Percentiles rank a stretch among this genome's conserved stretches.
phyloP scores from a whole-genome alignment of 2,797 vertebrate species.

The Graptemys geographica region DNA sequence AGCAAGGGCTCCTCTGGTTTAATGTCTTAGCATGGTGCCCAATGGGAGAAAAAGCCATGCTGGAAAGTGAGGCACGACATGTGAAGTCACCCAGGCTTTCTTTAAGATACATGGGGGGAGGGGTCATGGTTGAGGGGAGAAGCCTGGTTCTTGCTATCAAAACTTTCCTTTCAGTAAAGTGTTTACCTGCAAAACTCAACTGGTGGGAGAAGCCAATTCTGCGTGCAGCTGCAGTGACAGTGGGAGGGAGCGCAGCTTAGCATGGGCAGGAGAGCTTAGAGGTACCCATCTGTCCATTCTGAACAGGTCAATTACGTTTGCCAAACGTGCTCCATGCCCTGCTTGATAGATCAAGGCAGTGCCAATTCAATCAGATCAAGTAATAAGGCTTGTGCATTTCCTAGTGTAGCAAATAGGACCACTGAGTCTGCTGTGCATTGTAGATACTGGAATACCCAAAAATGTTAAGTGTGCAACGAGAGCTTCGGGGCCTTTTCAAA shows the following conservation, averaged over 20 bases:
- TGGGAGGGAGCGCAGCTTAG: neutral
- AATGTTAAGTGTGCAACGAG: neutral
- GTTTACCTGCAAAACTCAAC: neutral
- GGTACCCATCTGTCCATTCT: neutral
- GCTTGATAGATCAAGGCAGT: neutral
- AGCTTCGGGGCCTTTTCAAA: neutral
- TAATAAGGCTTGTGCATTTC: neutral
- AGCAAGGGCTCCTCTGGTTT: neutral
- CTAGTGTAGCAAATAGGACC: neutral
- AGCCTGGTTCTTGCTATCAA: neutral
- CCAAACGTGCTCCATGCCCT: neutral
- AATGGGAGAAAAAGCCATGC: neutral
- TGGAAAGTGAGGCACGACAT: neutral
- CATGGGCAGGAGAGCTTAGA: neutral
- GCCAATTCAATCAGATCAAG: neutral
- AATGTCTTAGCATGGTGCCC: neutral
- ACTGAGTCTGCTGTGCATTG: neutral
- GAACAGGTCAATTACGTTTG: neutral
- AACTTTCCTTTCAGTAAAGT: neutral
- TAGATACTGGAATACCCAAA: fast-evolving
- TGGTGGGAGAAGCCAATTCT: neutral
- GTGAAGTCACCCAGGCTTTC: neutral
- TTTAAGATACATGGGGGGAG: neutral
- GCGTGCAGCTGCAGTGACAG: neutral
- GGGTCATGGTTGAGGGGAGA: neutral